Base-by-base conservation (phyloP, 2,888 invertebrate genomes). In the Drosophila kambysellisi region DNA sequence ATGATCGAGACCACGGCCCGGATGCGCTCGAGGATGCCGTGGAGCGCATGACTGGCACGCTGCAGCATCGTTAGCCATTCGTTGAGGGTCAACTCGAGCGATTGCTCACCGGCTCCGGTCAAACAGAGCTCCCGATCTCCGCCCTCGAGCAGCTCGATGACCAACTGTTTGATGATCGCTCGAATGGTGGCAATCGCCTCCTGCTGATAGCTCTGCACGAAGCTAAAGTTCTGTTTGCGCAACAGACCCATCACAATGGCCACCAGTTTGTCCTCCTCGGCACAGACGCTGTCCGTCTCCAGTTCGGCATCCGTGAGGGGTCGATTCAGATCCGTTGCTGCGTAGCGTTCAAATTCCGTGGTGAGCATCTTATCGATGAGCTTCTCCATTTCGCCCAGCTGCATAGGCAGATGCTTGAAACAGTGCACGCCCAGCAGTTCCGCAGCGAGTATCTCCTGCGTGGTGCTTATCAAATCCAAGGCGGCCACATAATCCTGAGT, bases 401-500 rank as follows among this genome's bases (percentile, higher is more conserved):
- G 99, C 68, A 98, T 98, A 67, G 98, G 97, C 73, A 99, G 94
- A 94, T 99, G 98, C 84, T 99, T 96, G 92, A 99, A 98, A 92
- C 99, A 97, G 88, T 98, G 97, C 56, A 99, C 95, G 20, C 99
- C 99, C 76, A 97, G 96, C 51, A 99, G 94, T 91, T 98, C 98
- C 83, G 97, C 97, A 12, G 96, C 95, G 41, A 99, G 94, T 64
- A 99, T 97, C 93, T 98, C 98, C 93, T 99, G 98, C 3, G 99
- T 99, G 5, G 98, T 98, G 52, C 92, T 96, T 83, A 99, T 99
- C 72, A 99, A 95, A 94, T 99, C 99, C 72, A 99, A 94, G 1
- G 99, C 99, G 48, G 98, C 99, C 43, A 99, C 98, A 94, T 98
- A 99, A 93, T 99, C 99, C 74, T 98, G 98, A 12, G 98, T 98